These are phyloP conservation scores for Propsilocerus akamusi DNA, from an alignment of 1,140 invertebrate species.

Conservation along the genomic window DNA sequence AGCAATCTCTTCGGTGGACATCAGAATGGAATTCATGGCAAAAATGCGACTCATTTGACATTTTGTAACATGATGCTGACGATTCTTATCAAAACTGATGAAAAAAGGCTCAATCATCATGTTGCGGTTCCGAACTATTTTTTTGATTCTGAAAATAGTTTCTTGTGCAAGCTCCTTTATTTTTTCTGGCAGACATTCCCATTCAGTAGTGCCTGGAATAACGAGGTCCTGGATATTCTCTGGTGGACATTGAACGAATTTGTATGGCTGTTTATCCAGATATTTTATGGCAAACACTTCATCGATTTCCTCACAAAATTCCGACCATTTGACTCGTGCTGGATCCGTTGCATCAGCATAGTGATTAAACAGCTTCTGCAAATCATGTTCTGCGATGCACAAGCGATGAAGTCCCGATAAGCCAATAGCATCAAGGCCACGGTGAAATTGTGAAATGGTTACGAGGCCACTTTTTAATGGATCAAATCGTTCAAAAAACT, in stretches of 20 bases:
- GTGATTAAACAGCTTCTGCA: constrained; percentile 31
- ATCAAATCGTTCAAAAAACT: constrained; percentile 44
- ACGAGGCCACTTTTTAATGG: constrained; percentile 37
- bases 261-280: constrained; percentile 39
- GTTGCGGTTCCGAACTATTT: constrained; percentile 27
- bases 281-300: constrained; percentile 45
- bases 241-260: constrained; percentile 23
- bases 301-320: constrained; percentile 52
- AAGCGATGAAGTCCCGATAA: constrained; percentile 29
- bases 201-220: constrained; percentile 25
- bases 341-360: constrained; percentile 44
- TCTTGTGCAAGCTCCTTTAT: constrained; percentile 31
- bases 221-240: constrained; percentile 25
- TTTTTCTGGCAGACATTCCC: constrained; percentile 23
- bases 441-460: constrained; percentile 39
- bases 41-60: constrained; percentile 41
- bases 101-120: constrained; percentile 42
- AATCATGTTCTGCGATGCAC: constrained; percentile 33
- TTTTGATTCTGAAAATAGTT: constrained; percentile 28
- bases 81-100: constrained; percentile 42
- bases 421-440: constrained; percentile 39
- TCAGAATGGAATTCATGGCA: constrained; percentile 35
- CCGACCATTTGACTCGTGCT: constrained; percentile 40
- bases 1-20: constrained; percentile 38
- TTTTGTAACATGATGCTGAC: constrained; percentile 3